Evolutionary conservation across 2,113 vertebrate species (phyloP).

Genomic region (Dipodomys merriami): DNA sequence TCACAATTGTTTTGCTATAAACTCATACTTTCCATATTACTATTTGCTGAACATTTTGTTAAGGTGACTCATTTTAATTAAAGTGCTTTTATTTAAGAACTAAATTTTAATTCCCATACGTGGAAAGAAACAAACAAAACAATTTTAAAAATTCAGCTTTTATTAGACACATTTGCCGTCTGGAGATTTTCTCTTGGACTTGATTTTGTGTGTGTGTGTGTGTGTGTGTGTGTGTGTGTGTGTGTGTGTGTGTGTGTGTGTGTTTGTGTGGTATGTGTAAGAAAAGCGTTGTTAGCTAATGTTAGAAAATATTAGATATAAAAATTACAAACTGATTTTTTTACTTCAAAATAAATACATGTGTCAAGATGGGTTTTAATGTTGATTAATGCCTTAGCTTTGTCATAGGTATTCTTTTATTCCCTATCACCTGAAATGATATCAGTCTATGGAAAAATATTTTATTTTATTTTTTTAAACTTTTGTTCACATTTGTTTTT

Average conservation of each 20-base stretch:
- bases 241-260: no score
- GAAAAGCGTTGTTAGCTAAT: neutral
- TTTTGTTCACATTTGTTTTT: no score
- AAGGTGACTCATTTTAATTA: slow-evolving; percentile 28
- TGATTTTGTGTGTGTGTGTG: neutral
- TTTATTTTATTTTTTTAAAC: no score
- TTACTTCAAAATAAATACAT: neutral
- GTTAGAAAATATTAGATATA: neutral
- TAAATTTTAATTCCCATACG: slow-evolving; percentile 23
- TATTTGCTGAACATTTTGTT: slow-evolving; percentile 7
- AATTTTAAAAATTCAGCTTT: slow-evolving; percentile 1
- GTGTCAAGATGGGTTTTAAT: neutral
- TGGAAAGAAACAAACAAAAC: neutral
- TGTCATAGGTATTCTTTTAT: neutral
- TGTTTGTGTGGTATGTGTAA: neutral
- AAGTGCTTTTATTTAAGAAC: neutral
- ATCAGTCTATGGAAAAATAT: neutral
- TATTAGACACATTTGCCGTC: neutral
- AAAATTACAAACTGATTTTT: slow-evolving; percentile 2
- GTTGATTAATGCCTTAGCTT: neutral
- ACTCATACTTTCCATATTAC: neutral
- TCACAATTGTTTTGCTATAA: neutral
- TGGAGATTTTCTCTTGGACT: neutral
- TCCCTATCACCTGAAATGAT: neutral
- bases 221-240: no score